phyloP scores from a whole-genome alignment of 2,888 invertebrate genomes.

The Agrochola litura region DNA sequence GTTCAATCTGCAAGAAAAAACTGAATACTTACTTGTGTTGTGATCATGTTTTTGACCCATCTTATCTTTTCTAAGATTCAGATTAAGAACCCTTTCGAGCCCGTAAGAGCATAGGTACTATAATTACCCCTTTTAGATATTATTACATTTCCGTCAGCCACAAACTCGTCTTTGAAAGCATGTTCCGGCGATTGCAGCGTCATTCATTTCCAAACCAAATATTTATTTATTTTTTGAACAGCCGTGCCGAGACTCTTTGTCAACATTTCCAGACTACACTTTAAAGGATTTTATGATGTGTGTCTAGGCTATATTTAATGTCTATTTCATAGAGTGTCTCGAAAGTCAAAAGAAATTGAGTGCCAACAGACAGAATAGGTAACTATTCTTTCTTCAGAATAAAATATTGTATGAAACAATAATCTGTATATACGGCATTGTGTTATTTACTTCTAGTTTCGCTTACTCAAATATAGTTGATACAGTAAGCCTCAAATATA shows the following conservation, averaged over 20 bases:
- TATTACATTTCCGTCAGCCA: background rate
- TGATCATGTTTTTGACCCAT: background rate
- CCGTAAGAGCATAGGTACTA: too few relatives aligned
- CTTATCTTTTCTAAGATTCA: background rate
- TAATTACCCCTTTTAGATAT: background rate
- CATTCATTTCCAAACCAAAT: constrained; percentile 19
- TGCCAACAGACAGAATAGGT: background rate
- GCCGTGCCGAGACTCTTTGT: constrained; percentile 2
- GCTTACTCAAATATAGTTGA: background rate
- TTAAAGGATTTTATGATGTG: constrained; percentile 10
- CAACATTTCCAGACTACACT: constrained; percentile 20
- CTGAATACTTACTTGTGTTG: too few relatives aligned
- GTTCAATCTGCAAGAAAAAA: too few relatives aligned
- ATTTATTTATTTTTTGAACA: constrained; percentile 7
- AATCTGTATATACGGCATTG: background rate
- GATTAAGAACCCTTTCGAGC: background rate
- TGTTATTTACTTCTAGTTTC: background rate
- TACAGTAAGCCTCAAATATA: background rate
- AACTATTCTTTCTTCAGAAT: background rate
- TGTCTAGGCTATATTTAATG: constrained; percentile 39
- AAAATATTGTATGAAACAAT: constrained; percentile 7
- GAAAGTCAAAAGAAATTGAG: constrained; percentile 5
- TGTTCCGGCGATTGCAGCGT: background rate
- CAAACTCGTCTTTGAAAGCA: background rate
- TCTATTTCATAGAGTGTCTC: constrained; percentile 18